Percentiles rank a stretch among this genome's conserved stretches.
Conservation (phyloP, 2,888 invertebrate genomes). For the Eristalis tenax region DNA sequence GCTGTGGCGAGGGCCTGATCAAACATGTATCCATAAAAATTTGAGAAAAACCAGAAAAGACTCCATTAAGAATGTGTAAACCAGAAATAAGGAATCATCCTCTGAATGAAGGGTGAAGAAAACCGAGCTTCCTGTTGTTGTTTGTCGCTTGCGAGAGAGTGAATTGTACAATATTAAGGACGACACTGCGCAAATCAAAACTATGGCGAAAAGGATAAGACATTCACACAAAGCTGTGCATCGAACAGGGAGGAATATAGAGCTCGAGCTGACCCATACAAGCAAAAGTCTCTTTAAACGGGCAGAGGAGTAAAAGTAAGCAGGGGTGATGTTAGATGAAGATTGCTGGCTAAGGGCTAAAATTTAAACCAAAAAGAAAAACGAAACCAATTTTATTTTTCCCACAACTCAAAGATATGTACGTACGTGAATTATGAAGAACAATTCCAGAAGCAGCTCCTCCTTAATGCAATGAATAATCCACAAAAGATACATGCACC, state of each 20-base stretch:
- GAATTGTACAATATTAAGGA: slow-evolving; percentile 12
- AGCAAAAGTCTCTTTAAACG: slow-evolving; percentile 32
- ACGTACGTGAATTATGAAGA: slow-evolving; percentile 48
- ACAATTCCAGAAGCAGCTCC: background rate
- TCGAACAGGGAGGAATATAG: slow-evolving; percentile 58
- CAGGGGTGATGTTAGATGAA: slow-evolving; percentile 49
- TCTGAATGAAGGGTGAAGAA: slow-evolving; percentile 26
- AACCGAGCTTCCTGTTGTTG: slow-evolving; percentile 57
- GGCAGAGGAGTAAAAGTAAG: background rate
- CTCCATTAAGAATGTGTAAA: slow-evolving; percentile 50
- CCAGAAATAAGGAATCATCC: slow-evolving; percentile 43
- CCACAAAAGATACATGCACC: slow-evolving; percentile 62
- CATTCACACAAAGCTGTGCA: slow-evolving; percentile 34
- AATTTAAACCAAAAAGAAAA: slow-evolving; percentile 12
- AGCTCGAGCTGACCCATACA: slow-evolving; percentile 37
- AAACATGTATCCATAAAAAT: background rate
- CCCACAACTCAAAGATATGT: slow-evolving; percentile 44
- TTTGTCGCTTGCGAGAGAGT: slow-evolving; percentile 39
- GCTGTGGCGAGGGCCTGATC: background rate
- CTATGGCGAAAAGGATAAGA: slow-evolving; percentile 55
- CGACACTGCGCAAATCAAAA: slow-evolving; percentile 45
- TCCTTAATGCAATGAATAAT: slow-evolving; percentile 40
- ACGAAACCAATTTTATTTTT: slow-evolving; percentile 12
- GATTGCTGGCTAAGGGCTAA: slow-evolving; percentile 38
- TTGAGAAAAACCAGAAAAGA: slow-evolving; percentile 26